Conservation (phyloP, 2,888 invertebrate species). For the Drosophila robusta region DNA sequence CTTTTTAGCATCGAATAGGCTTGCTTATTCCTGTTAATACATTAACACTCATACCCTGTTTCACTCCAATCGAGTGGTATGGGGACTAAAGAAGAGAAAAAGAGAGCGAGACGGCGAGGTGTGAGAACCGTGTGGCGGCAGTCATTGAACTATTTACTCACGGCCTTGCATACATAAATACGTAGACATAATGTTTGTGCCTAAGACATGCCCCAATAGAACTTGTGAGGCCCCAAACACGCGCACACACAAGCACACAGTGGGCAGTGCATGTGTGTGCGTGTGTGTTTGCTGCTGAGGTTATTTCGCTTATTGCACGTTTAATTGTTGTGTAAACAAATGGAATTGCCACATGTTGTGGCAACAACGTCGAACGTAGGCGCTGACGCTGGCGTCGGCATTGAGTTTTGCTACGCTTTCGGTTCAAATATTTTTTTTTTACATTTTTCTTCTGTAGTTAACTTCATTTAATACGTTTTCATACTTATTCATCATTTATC, state of each 20-base stretch:
- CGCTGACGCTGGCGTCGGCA: conserved; percentile 27
- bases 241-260: conserved; percentile 7
- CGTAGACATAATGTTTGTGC: conserved; percentile 35
- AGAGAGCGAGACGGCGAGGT: conserved; percentile 8
- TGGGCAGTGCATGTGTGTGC: conserved; percentile 5
- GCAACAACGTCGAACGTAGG: conserved; percentile 15
- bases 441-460: neutral
- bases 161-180: conserved; percentile 62
- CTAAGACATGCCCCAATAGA: conserved; percentile 44
- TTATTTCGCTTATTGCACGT: conserved; percentile 54
- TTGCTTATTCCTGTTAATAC: too few species aligned
- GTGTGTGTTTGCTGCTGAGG: conserved; percentile 20
- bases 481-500: conserved; percentile 12
- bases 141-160: conserved; percentile 78
- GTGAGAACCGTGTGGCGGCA: conserved; percentile 50
- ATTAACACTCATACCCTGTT: neutral
- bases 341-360: conserved; percentile 62
- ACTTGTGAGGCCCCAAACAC: conserved; percentile 7
- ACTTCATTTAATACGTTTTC: conserved; percentile 19
- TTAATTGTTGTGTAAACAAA: conserved; percentile 71
- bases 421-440: conserved; percentile 2
- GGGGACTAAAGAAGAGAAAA: conserved; percentile 5
- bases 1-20: too few species aligned
- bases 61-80: neutral
- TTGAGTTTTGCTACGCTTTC: conserved; percentile 43